These are phyloP conservation scores for Eulacestoma nigropectus DNA, from an alignment of 2,113 vertebrate genomes.

Conservation along the genomic window DNA sequence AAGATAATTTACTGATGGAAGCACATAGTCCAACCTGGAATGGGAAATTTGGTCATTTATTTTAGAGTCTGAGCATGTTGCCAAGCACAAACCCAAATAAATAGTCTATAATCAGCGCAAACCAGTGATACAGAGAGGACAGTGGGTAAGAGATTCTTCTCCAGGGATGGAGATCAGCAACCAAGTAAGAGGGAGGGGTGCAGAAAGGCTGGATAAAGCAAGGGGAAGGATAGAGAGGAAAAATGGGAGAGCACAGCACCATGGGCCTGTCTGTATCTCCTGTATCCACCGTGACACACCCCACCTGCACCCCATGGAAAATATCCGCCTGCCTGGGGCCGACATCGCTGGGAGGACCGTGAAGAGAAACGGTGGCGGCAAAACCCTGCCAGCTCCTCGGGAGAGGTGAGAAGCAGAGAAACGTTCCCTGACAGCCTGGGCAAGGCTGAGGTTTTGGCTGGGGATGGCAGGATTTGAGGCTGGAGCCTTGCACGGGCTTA, in stretches of 20 bases:
- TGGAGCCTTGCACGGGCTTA: background rate
- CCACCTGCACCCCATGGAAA: too few relatives aligned
- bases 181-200: background rate
- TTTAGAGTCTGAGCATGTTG: background rate
- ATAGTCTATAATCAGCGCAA: background rate
- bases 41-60: background rate
- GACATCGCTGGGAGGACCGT: background rate
- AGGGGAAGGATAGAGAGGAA: background rate
- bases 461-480: background rate
- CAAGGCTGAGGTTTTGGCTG: background rate
- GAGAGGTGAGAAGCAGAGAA: background rate
- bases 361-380: accelerated
- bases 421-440: accelerated
- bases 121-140: background rate
- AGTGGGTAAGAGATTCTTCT: background rate
- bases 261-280: background rate
- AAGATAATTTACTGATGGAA: background rate
- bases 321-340: accelerated
- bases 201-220: background rate
- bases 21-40: accelerated
- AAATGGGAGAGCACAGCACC: background rate
- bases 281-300: accelerated
- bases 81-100: background rate
- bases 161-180: background rate
- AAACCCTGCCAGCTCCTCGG: background rate